phyloP scores from a whole-genome alignment of 92 coral and sea anemone species.

The Zoanthus solanderi region DNA sequence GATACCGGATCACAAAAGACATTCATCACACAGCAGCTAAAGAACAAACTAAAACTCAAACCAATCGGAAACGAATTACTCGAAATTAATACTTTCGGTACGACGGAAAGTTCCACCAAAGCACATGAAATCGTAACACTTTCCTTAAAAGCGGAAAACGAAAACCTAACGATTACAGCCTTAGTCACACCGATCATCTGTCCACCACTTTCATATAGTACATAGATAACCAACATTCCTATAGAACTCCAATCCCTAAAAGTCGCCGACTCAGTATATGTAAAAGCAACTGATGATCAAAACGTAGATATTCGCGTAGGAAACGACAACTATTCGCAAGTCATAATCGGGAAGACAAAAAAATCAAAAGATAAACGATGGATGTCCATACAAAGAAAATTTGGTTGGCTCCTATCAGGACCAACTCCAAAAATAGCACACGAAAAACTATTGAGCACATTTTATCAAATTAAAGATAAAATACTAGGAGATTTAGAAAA shows the following conservation, averaged over 20 bases:
- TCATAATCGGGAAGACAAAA: conserved; percentile 7
- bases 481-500: conserved; percentile 9
- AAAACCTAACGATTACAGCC: conserved; percentile 36
- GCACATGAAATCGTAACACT: conserved; percentile 25
- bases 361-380: conserved; percentile 8
- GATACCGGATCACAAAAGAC: conserved; percentile 74
- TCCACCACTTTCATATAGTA: conserved; percentile 43
- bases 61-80: conserved; percentile 46
- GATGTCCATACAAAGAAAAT: conserved; percentile 17
- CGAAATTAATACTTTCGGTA: conserved; percentile 71
- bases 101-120: conserved; percentile 46
- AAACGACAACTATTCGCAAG: conserved; percentile 27
- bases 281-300: neutral
- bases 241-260: conserved; percentile 1
- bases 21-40: conserved; percentile 72
- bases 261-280: conserved; percentile 16
- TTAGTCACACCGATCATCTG: conserved; percentile 54
- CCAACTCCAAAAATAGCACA: neutral
- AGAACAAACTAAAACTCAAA: conserved; percentile 52
- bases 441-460: neutral
- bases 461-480: neutral
- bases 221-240: conserved; percentile 11
- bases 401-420: neutral
- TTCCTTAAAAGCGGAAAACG: conserved; percentile 18
- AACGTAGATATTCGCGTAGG: conserved; percentile 34